Evolutionary conservation across 2,888 invertebrate species (phyloP), one percentile per base, ranked within the genome.

Genomic region (Agonopterix heracliana): DNA sequence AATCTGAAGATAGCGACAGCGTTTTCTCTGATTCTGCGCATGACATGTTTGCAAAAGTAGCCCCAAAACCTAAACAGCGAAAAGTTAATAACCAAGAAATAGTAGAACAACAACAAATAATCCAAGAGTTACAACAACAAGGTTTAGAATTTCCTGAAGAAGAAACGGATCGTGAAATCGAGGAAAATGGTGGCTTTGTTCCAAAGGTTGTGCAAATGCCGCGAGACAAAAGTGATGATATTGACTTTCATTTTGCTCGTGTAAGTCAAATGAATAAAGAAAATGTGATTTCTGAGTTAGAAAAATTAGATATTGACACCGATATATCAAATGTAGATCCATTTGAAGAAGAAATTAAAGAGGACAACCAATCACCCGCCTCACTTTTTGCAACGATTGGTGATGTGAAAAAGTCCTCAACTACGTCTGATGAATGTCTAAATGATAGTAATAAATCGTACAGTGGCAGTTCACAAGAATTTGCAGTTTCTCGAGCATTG

Each of bases 401-500:
- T 13, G 94, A 94, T 55, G 90, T 91, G 0, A 94, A 93, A 79
- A 90, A 91, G 59, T 89, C 90, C 43, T 87, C 90, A 0, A 87
- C 84, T 26, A 85, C 89, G 34, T 90, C 91, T 14, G 93, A 93
- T 57, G 93, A 93, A 68, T 76, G 76, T 14, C 85, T 89, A 13
- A 90, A 83, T 57, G 91, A 91, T 55, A 90, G 83, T 45, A 86
- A 80, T 54, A 87, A 87, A 58, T 82, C 88, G 1, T 91, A 90
- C 50, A 89, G 91, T 53, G 92, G 92, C 13, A 91, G 93, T 11
- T 93, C 94, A 9, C 94, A 95, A 91, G 95, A 95, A 71, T 95
- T 95, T 76, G 95, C 95, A 0, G 95, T 95, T 0, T 95, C 95
- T 0, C 83, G 95, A 66, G 95, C 95, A 1, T 80, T 95, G 17